Evolutionary conservation across 1,140 invertebrate species (phyloP), one percentile per base, ranked within the genome.

Genomic region (Drosophila obscura): DNA sequence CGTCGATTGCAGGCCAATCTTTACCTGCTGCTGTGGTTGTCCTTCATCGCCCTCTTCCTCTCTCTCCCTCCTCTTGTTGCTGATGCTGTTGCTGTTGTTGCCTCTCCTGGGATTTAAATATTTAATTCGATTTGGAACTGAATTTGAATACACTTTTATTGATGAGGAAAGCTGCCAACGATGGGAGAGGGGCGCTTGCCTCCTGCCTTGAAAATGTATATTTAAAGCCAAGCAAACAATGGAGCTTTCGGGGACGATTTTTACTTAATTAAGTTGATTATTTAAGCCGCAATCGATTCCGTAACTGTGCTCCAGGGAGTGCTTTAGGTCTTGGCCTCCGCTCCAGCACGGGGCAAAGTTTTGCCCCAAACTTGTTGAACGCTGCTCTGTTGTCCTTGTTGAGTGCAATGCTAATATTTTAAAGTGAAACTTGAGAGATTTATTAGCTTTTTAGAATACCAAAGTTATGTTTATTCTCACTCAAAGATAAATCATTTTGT

Each of bases 91-190:
- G 55, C 58, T 24, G 31, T 56, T 50, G 48, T 41, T 58, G 31
- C 31, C 16, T 31, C 31, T 58, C 44, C 31, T 58, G 48, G 60
- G 68, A 75, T 69, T 84, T 90, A 84, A 89, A 89, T 84, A 81
- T 89, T 84, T 89, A 90, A 89, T 89, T 90, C 53, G 61, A 89
- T 88, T 88, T 81, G 9, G 46, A 8, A 48, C 66, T 76, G 63
- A 73, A 77, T 85, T 85, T 80, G 77, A 85, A 80, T 68, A 73
- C 63, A 84, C 80, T 83, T 80, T 76, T 58, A 64, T 73, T 51
- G 64, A 63, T 28, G 46, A 35, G 31, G 9, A 13, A 35, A 35
- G 11, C 24, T 44, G 44, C 35, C 48, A 62, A 35, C 50, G 55
- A 44, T 4, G 0, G n/a, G 39, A 41, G 5, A 41, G 5, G 44